These are phyloP conservation scores for Drosophila neutralis DNA, from an alignment of 2,888 invertebrate species.

Conservation along the genomic window DNA sequence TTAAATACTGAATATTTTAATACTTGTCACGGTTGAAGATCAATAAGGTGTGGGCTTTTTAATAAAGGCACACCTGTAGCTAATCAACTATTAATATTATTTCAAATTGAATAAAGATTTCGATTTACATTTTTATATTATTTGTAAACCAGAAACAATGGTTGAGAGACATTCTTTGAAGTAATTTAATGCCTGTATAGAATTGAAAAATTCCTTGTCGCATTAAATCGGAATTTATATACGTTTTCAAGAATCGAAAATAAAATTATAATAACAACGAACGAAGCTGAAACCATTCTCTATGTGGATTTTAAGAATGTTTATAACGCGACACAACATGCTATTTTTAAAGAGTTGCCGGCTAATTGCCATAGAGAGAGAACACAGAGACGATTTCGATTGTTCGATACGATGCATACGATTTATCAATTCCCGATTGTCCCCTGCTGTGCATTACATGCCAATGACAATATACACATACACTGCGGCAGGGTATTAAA, in stretches of 20 bases:
- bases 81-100: background rate
- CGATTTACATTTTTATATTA: background rate
- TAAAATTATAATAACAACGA: background rate
- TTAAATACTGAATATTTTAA: background rate
- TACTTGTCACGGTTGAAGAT: background rate
- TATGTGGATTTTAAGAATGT: background rate
- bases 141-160: background rate
- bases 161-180: background rate
- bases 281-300: background rate
- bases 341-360: background rate
- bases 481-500: constrained; percentile 35
- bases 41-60: background rate
- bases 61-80: background rate
- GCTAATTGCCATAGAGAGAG: constrained; percentile 4
- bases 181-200: background rate
- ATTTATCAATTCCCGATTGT: constrained; percentile 17
- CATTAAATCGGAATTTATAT: background rate
- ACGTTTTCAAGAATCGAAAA: background rate
- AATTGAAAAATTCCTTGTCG: background rate
- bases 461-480: constrained; percentile 19
- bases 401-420: background rate
- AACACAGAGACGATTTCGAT: background rate
- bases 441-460: constrained; percentile 39
- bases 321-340: background rate
- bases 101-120: background rate